These are phyloP conservation scores for Parascotia fuliginaria DNA, from an alignment of 2,888 invertebrate species.

Conservation along the genomic window DNA sequence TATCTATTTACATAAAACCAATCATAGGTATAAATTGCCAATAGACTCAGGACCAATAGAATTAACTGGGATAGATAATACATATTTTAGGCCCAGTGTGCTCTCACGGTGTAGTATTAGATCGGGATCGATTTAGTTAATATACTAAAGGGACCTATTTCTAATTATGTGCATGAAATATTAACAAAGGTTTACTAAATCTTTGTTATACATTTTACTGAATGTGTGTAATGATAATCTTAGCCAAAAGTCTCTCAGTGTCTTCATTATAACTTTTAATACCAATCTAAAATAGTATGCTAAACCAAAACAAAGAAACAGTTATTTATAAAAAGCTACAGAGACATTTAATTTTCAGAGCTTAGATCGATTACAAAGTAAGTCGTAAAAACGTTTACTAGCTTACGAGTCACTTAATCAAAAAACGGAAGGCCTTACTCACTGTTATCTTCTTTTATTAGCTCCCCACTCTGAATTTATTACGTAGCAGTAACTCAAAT, in stretches of 20 bases:
- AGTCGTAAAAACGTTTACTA: constrained; percentile 14
- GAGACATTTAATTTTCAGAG: no score
- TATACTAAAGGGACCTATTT: constrained; percentile 10
- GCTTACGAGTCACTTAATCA: constrained; percentile 62
- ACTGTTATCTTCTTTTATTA: constrained; percentile 69
- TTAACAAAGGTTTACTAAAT: neutral
- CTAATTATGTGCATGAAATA: neutral
- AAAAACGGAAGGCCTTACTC: constrained; percentile 64
- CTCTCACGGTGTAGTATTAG: constrained; percentile 15
- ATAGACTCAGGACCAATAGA: constrained; percentile 34
- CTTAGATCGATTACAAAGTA: neutral
- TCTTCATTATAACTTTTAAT: no score
- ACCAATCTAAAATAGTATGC: no score
- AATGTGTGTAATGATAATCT: no score
- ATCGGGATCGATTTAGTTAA: constrained; percentile 23
- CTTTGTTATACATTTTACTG: no score
- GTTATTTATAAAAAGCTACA: no score
- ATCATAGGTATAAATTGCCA: constrained; percentile 16
- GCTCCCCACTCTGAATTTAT: constrained; percentile 69
- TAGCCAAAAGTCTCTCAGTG: no score
- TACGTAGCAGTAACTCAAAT: constrained; percentile 72
- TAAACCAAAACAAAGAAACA: neutral
- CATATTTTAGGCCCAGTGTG: constrained; percentile 18
- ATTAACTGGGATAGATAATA: constrained; percentile 31
- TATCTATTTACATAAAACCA: no score